These are phyloP conservation scores for Lasioglossum albipes DNA, from an alignment of 1,140 invertebrate genomes.

Conservation along the genomic window DNA sequence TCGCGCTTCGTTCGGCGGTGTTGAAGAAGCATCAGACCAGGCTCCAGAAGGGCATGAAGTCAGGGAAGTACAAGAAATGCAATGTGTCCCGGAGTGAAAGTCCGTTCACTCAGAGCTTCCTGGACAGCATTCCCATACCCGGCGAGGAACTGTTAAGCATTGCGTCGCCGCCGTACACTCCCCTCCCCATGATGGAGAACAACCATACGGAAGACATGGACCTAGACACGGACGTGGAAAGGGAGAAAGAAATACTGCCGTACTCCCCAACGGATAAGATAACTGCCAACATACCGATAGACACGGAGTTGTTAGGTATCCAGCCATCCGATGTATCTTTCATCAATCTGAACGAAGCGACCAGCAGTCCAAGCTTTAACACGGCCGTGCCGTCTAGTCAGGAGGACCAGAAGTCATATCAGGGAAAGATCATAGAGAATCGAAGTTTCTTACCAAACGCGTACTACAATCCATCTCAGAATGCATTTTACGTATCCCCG, in stretches of 20 bases:
- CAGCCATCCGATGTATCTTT: constrained; percentile 63
- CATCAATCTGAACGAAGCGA: constrained; percentile 48
- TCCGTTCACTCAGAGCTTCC: constrained; percentile 71
- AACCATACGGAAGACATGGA: constrained; percentile 76
- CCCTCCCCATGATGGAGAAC: constrained; percentile 32
- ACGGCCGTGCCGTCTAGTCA: constrained; percentile 8
- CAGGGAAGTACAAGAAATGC: constrained; percentile 39
- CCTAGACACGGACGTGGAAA: constrained; percentile 74
- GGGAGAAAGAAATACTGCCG: constrained; percentile 69
- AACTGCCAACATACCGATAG: constrained; percentile 45
- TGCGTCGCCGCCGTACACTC: constrained; percentile 29
- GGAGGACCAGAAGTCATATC: constrained; percentile 17
- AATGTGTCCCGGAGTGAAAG: constrained; percentile 60
- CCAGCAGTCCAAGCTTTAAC: constrained; percentile 30
- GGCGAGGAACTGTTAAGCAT: constrained; percentile 50
- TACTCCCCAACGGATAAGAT: constrained; percentile 75
- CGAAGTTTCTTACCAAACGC: constrained; percentile 23
- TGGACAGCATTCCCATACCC: constrained; percentile 62
- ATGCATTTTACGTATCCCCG: constrained; percentile 14
- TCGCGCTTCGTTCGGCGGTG: constrained; percentile 74
- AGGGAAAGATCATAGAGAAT: constrained; percentile 37
- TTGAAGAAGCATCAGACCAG: constrained; percentile 72
- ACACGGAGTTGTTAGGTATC: constrained; percentile 55
- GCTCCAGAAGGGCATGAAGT: constrained; percentile 52
- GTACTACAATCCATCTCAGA: constrained; percentile 3